These are phyloP conservation scores for Archips xylosteana DNA, from an alignment of 2,888 invertebrate genomes.

Conservation along the genomic window DNA sequence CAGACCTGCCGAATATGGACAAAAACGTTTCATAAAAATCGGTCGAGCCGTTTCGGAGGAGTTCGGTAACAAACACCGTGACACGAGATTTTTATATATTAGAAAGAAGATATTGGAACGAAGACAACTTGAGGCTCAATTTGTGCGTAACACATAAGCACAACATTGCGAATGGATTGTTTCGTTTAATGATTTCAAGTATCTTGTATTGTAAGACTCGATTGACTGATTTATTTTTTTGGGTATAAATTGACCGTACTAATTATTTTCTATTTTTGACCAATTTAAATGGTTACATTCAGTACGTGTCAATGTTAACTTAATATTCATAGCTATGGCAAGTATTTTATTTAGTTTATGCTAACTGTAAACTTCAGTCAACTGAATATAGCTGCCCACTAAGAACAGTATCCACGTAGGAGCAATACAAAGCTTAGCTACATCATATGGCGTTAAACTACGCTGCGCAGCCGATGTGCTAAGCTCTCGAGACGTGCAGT, in stretches of 20 bases:
- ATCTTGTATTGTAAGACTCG: neutral
- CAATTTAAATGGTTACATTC: no score
- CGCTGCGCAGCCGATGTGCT: constrained; percentile 14
- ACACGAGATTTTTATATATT: no score
- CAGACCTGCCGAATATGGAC: no score
- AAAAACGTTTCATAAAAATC: no score
- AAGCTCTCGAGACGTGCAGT: constrained; percentile 7
- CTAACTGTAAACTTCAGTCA: neutral
- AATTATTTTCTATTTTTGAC: no score
- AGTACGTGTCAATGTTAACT: neutral
- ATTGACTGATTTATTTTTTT: neutral
- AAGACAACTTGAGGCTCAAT: neutral
- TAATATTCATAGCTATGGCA: neutral
- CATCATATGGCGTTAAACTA: constrained; percentile 9
- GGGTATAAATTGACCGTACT: no score
- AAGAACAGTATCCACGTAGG: constrained; percentile 8
- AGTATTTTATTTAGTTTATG: neutral
- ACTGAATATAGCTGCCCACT: neutral
- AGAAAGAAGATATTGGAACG: neutral
- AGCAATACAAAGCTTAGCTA: neutral
- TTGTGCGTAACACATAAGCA: neutral
- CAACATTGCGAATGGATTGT: neutral
- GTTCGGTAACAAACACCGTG: no score
- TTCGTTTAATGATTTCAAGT: neutral
- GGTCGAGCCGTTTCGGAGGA: no score